Conservation (phyloP, 2,113 vertebrate genomes). For the Pristiophorus japonicus region DNA sequence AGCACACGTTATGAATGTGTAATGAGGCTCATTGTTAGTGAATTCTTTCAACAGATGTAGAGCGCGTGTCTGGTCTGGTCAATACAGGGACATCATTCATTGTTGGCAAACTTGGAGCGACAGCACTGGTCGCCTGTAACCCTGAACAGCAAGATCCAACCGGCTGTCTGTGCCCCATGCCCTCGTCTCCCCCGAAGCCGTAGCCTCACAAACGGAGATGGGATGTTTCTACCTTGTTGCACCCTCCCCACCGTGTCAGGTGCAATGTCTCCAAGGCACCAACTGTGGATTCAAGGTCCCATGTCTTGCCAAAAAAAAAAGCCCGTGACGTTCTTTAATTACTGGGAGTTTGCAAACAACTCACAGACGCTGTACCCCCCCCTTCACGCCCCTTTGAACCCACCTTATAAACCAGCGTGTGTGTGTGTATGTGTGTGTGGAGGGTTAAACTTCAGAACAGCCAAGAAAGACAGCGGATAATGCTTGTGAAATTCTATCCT, state of each 20-base stretch:
- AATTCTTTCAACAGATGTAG: conserved; percentile 62
- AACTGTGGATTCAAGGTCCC: background rate
- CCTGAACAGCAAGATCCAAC: background rate
- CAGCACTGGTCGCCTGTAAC: conserved; percentile 39
- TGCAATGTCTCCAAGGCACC: background rate
- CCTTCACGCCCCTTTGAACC: background rate
- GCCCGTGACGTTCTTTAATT: background rate
- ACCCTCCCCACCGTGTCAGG: background rate
- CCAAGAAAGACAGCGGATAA: background rate
- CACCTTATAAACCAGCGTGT: background rate
- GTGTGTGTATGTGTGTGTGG: background rate
- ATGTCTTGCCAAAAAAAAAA: background rate
- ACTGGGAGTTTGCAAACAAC: background rate
- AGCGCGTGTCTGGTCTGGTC: conserved; percentile 47
- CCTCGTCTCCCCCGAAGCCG: background rate
- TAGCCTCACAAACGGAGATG: too few relatives aligned
- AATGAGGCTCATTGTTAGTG: conserved; percentile 66
- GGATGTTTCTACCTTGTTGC: background rate
- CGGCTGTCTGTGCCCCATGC: background rate
- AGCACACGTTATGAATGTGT: conserved; percentile 65
- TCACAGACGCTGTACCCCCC: background rate
- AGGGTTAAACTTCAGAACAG: background rate
- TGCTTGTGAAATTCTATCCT: background rate
- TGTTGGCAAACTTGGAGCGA: conserved; percentile 45
- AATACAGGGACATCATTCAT: conserved; percentile 51